phyloP scores from a whole-genome alignment of 2,797 vertebrate genomes.

The Avahi laniger region DNA sequence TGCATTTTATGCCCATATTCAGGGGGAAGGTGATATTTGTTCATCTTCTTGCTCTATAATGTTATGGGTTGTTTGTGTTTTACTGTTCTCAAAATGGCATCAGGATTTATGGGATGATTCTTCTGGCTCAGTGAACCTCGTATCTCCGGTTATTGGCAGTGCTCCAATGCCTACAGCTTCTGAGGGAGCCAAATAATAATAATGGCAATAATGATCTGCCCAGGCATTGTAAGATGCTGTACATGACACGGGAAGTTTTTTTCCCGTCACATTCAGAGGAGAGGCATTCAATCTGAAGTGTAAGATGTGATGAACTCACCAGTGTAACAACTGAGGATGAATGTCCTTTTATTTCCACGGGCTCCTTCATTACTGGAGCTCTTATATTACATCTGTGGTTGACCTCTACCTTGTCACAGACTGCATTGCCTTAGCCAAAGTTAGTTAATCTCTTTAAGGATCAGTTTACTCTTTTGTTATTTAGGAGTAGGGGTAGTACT shows the following conservation, averaged over 20 bases:
- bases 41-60: constrained; percentile 57
- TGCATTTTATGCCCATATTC: constrained; percentile 48
- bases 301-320: neutral
- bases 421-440: neutral
- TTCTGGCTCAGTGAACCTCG: constrained; percentile 52
- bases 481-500: too few relatives aligned
- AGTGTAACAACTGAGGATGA: neutral
- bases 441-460: neutral
- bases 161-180: neutral
- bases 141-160: constrained; percentile 40
- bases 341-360: neutral
- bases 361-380: neutral
- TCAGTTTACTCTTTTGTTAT: neutral
- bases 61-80: constrained; percentile 76
- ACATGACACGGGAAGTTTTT: neutral
- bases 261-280: neutral
- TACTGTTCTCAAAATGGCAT: constrained; percentile 70
- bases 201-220: constrained; percentile 42
- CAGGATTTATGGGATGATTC: constrained; percentile 66
- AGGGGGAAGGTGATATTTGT: constrained; percentile 70
- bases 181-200: constrained; percentile 13
- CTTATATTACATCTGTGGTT: neutral
- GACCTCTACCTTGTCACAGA: neutral
- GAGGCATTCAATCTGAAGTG: neutral
- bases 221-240: neutral